Evolutionary conservation across 2,888 invertebrate genomes (phyloP), one percentile per base, ranked within the genome.

Genomic region (Helicoverpa assulta): DNA sequence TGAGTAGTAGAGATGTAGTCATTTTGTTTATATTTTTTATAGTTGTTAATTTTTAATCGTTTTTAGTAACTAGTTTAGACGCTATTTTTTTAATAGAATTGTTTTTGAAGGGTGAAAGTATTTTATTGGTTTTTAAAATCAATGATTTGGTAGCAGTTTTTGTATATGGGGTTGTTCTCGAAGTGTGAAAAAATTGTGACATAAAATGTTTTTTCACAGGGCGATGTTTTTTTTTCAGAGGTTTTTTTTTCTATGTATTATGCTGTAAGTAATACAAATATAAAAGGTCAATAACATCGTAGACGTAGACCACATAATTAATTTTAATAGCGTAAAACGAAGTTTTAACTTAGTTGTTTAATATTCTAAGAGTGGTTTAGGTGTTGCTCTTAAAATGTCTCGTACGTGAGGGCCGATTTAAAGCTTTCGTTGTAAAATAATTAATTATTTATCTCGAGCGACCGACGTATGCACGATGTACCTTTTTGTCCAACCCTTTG

Each of bases 1-100:
- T 94, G 85, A 95, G 94, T 94, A 88, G 14, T 84, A 86, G 74
- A n/a, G 7, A 53, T 37, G 29, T 53, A 56, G 2, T 19, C 40
- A 47, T 14, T 47, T 54, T 18, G 0, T 4, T 47, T 18, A 6
- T 8, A 33, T 18, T 37, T 1, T 3, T 1, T 8, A 40, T n/a
- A 47, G 16, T 10, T 21, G 8, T 3, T 50, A 21, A 21, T 53
- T 51, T 51, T 16, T 6, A 6, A 21, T 21, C 18, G 4, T 40
- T 40, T 40, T 14, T 40, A 40, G 40, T 40, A 4, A 3, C 0
- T 40, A 40, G 40, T 37, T 37, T 37, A 12, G 12, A 37, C 2
- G 37, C 12, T 12, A 51, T 8, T 16, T 18, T 5, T 7, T 40
- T 16, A 0, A 0, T 53, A 21, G 4, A 5, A 50, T 57, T 69